Base-by-base conservation (phyloP, 2,888 invertebrate genomes). In the Matsumyia berberina region DNA sequence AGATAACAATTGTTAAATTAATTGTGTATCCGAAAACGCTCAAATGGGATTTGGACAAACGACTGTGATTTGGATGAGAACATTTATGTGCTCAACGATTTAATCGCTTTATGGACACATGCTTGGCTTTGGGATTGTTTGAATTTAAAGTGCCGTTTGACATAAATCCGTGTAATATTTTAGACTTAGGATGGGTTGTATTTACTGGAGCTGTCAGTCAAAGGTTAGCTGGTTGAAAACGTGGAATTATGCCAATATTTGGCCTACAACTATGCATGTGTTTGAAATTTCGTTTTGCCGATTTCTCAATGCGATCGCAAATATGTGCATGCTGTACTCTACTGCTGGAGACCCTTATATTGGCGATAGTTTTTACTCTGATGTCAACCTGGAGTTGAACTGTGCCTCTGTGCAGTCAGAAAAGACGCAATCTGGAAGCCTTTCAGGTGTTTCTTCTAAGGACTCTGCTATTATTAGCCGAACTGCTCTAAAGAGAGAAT, bases 1-100 rank as follows among this genome's bases (percentile, higher is more conserved):
- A 69, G 72, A 62, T 78, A 57, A 73, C 73, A 83, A 73, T 73
- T 79, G 69, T 79, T 79, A 78, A 83, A 69, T 73, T 73, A 79
- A 74, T 78, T 78, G 70, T 73, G 33, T 55, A 42, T 46, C 46
- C 60, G 67, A 60, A 60, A 55, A 55, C 24, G 39, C 44, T 83
- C 46, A 53, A 82, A 77, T 69, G 49, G 73, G 78, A 62, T 79
- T 83, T 79, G 35, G 53, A 57, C 55, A 55, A 79, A 79, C 55
- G 60, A 44, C 44, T 51, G 62, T 64, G 67, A 67, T 51, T 60
- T 29, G 29, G 44, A 58, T 70, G 29, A 72, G 66, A 53, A 64
- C 60, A 46, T 78, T 46, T 46, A n/a, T 24, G 46, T 66, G 57
- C 58, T 49, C 15, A 49, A 60, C 58, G 39, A 58, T 77, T 67